Evolutionary conservation across 2,113 vertebrate species (phyloP), one percentile per base, ranked within the genome.

Genomic region (Rhagologus leucostigma): DNA sequence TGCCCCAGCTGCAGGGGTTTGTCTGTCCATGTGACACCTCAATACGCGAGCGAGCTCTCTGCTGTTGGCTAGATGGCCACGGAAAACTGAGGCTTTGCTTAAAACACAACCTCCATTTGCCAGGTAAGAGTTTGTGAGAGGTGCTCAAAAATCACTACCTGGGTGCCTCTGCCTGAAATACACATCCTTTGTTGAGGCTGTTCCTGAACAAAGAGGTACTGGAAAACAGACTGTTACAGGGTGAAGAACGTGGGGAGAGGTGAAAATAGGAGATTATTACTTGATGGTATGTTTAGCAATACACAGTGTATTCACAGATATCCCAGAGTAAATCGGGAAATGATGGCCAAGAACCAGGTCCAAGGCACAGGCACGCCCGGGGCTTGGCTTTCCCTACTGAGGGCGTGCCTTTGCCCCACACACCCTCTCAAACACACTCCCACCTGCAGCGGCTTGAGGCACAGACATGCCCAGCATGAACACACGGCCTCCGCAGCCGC

Each of bases 1-100:
- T 30, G 9, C 6, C 42, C 49, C 87, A 9, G 59, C 39, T 13
- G 16, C 62, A 17, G 35, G 16, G 8, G 32, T 26, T 52, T 53
- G 56, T 65, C 50, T 2, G 1, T 59, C 55, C 30, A 0, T 23
- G 33, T 13, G 50, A 67, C 27, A 35, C 17, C 10, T 55, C 11
- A 3, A 4, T 6, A 22, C 0, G 0, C 5, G 14, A 80, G 37
- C 0, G 0, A 83, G 52, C 18, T 74, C 46, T 47, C 33, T 62
- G 62, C 26, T 42, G 17, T 33, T 2, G 4, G 6, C 24, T 62
- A 26, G 32, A 19, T 0, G 27, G 39, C 23, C 49, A 6, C 0
- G 1, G n/a, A 75, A 84, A 81, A 60, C 4, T 9, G 46, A 29
- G 7, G 24, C 17, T 77, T 46, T 37, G 33, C 37, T 55, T 67